Conservation (phyloP, 2,797 vertebrate genomes). For the Phrynocephalus guinanensis region DNA sequence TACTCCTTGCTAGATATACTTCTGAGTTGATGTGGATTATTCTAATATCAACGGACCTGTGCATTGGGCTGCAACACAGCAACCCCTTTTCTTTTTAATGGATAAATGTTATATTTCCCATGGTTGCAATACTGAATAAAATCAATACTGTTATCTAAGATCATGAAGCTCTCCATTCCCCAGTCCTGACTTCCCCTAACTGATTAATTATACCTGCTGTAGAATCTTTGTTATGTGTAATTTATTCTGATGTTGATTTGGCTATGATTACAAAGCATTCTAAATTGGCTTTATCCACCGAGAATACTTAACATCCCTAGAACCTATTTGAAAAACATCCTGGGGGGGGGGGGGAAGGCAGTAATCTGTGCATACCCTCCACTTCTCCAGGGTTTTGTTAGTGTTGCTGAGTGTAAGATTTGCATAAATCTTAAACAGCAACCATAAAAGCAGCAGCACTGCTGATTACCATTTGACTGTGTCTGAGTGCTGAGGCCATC, state of each 20-base stretch:
- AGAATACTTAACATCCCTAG: not conserved
- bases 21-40: not conserved
- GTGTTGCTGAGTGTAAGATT: slow-evolving; percentile 27
- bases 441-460: not conserved
- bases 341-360: slow-evolving; percentile 34
- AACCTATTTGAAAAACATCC: slow-evolving; percentile 39
- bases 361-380: slow-evolving; percentile 25
- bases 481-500: too few relatives aligned
- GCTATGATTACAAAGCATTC: slow-evolving; percentile 7
- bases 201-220: slow-evolving; percentile 12
- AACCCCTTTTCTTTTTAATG: not conserved
- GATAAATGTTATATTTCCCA: slow-evolving; percentile 7
- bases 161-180: not conserved
- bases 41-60: not conserved
- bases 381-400: slow-evolving; percentile 45
- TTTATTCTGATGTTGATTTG: slow-evolving; percentile 30
- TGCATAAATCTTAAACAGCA: slow-evolving; percentile 3
- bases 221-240: not conserved
- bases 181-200: not conserved
- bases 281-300: slow-evolving; percentile 17
- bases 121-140: slow-evolving; percentile 24
- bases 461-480: too few relatives aligned
- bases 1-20: slow-evolving; percentile 3
- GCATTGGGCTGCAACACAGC: not conserved
- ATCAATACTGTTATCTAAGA: not conserved